Base-by-base conservation (phyloP, 2,888 invertebrate genomes). In the Baronia brevicornis region DNA sequence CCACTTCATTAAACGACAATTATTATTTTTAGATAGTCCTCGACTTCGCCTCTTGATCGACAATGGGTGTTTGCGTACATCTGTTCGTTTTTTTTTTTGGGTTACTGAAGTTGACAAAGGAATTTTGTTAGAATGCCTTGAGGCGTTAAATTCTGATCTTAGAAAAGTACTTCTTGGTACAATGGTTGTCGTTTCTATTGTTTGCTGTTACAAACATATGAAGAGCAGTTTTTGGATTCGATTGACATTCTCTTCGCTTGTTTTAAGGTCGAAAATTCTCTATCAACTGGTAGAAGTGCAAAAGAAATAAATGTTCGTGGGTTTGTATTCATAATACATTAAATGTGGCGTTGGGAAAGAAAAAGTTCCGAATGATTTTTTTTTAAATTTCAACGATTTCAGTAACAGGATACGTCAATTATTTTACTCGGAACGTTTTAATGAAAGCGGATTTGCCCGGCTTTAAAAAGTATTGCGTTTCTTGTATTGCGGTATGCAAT, bases 1-100 rank as follows among this genome's bases (percentile, higher is more conserved):
- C 60, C 66, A 77, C 74, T 77, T 70, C 71, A 77, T 77, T 74
- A 59, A 66, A 75, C 65, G 64, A 60, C 77, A 77, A 77, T 77
- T 73, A 71, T 66, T 55, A 59, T 47, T 44, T 42, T 45, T 54
- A 49, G 42, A 55, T 39, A 48, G 52, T 54, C 52, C 72, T 75
- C 69, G 64, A 74, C 70, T 69, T 58, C 30, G 49, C 57, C 60
- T 54, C 57, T 54, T 38, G 35, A 49, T 38, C 31, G 38, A 65
- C 62, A 72, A 69, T 54, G 39, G 40, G 36, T 66, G 60, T 69
- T 68, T 65, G 47, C 58, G 53, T 55, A 62, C 70, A 74, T 73
- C 73, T 73, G 74, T 62, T 46, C 45, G 11, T 41, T 35, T 40
- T 50, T 57, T 57, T 62, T 61, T 63, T 54, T 52, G 38, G 44